Evolutionary conservation across 2,888 invertebrate species (phyloP).

Genomic region (Auanema freiburgensis): DNA sequence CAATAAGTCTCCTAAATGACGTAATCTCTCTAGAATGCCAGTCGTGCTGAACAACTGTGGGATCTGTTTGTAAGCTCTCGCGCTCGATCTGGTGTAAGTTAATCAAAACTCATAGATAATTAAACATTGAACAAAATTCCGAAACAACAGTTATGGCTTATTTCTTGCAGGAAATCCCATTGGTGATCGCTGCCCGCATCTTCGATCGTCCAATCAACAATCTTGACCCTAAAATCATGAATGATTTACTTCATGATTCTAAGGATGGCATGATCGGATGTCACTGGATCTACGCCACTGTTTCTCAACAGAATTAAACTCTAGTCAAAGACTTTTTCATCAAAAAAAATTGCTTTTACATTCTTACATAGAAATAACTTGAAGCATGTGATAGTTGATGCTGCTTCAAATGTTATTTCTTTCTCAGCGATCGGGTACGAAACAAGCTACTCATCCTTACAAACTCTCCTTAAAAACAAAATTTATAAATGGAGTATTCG

Average conservation of each 20-base stretch:
- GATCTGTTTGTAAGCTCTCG: constrained; percentile 62
- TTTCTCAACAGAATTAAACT: constrained; percentile 41
- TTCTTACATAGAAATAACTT: not conserved
- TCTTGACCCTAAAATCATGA: constrained; percentile 52
- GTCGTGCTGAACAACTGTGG: constrained; percentile 62
- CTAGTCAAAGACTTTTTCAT: too few relatives aligned
- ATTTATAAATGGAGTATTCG: too few relatives aligned
- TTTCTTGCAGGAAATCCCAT: constrained; percentile 57
- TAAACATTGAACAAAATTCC: too few relatives aligned
- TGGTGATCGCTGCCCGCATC: constrained; percentile 61
- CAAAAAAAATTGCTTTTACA: constrained; percentile 18
- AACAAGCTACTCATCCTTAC: too few relatives aligned
- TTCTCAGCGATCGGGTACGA: too few relatives aligned
- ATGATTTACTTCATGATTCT: constrained; percentile 59
- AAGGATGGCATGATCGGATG: constrained; percentile 63
- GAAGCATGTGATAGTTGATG: too few relatives aligned
- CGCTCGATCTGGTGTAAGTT: constrained; percentile 51
- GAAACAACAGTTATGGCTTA: not conserved
- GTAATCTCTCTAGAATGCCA: constrained; percentile 45
- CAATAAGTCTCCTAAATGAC: not conserved
- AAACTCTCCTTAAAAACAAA: too few relatives aligned
- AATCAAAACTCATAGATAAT: too few relatives aligned
- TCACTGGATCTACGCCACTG: constrained; percentile 62
- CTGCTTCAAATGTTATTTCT: too few relatives aligned
- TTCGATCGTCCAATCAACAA: constrained; percentile 63